Base-by-base conservation (phyloP, 2,888 invertebrate species). In the Sussaba pulchella region DNA sequence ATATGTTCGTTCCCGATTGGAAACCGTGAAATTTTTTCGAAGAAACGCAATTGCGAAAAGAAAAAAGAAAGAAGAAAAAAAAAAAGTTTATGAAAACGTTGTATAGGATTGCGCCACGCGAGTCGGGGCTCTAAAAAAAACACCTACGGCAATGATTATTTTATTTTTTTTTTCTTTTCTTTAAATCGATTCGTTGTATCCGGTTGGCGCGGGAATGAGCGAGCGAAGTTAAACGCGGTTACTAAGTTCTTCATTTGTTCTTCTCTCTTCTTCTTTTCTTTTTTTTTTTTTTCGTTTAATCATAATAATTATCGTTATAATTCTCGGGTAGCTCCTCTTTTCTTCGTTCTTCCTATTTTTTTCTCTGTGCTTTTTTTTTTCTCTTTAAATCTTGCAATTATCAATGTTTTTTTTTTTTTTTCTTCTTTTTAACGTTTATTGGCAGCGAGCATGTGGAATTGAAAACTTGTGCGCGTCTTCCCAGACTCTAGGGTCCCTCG, bases 181-280 rank as follows among this genome's bases (percentile, higher is more conserved):
- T 69, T 54, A 88, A 89, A 90, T 90, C 89, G 89, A 90, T 91
- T 92, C 92, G 92, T 92, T 92, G 92, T 92, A 91, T 91, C 90
- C 90, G 89, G 90, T 91, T 89, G 89, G 87, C 89, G 91, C 88
- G 90, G 90, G 89, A 86, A 86, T 85, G 83, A 83, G 82, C 84
- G 85, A 84, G 83, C 84, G 78, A 81, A 82, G 82, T 81, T 74
- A 59, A 82, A 82, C 83, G 84, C 83, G 71, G 78, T 69, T 77
- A 72, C 66, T 73, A 39, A 17, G 70, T 21, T 19, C 21, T n/a
- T 66, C 47, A 54, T 43, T 69, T 45, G 69, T 52, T 71, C 26
- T 45, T 73, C 31, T 39, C 47, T 71, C 61, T 61, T 26, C 3
- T 57, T 10, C 19, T 43, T 12, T 50, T 50, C 19, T 57, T 57